These are phyloP conservation scores for Ladona fulva DNA, from an alignment of 1,140 invertebrate genomes.

Conservation along the genomic window DNA sequence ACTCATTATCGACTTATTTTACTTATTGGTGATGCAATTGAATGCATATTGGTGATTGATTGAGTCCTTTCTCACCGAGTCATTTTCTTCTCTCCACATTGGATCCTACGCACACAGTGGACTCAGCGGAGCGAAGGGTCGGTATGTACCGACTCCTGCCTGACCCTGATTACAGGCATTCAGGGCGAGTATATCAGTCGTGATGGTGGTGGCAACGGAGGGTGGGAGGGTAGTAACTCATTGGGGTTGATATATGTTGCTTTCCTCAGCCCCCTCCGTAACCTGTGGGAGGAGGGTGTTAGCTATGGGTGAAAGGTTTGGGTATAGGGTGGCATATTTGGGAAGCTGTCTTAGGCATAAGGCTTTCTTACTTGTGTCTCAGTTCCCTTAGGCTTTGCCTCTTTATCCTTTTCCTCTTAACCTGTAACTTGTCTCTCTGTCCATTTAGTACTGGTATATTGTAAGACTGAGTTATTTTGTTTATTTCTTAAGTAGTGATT, in stretches of 20 bases:
- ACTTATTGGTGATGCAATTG: background rate
- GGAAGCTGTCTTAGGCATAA: background rate
- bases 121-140: constrained; percentile 1
- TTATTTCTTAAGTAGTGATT: background rate
- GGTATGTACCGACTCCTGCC: constrained; percentile 6
- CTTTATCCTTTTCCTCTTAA: background rate
- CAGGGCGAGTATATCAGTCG: background rate
- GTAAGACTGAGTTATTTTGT: background rate
- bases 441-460: background rate
- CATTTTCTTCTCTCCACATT: constrained; percentile 1
- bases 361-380: background rate
- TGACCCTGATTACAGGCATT: background rate
- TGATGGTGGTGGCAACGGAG: constrained; percentile 1
- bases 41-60: background rate
- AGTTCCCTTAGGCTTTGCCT: background rate
- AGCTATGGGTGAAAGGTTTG: background rate
- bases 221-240: background rate
- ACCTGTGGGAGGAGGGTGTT: background rate
- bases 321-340: background rate
- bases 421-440: background rate
- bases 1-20: background rate
- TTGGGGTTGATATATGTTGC: background rate
- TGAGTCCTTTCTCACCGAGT: background rate
- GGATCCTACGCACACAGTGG: background rate
- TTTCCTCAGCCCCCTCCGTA: background rate